phyloP scores from a whole-genome alignment of 1,140 invertebrate genomes.

The Atta texana region DNA sequence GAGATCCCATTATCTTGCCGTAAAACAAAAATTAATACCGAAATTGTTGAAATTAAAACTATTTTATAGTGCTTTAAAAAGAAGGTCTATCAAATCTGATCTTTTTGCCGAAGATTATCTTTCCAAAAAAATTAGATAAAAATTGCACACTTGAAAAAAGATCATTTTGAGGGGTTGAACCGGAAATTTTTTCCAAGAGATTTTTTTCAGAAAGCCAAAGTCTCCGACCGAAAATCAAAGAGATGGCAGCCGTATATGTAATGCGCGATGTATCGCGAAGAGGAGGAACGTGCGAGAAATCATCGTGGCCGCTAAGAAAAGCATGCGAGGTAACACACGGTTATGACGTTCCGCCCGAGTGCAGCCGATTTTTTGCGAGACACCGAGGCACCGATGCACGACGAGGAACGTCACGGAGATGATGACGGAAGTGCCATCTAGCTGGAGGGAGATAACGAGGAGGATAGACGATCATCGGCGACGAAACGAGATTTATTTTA shows the following conservation, averaged over 20 bases:
- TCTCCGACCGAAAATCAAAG: no score
- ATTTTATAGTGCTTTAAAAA: no score
- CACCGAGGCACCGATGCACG: slow-evolving; percentile 67
- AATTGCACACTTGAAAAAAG: no score
- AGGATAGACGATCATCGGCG: slow-evolving; percentile 25
- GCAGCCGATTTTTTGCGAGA: slow-evolving; percentile 69
- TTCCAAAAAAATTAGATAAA: no score
- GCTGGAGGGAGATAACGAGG: slow-evolving; percentile 20
- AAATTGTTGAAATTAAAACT: no score
- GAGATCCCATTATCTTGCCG: no score
- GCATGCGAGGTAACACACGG: slow-evolving; percentile 49
- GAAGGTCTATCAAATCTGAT: no score
- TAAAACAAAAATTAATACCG: no score
- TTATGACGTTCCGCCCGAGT: slow-evolving; percentile 73
- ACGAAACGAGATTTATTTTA: slow-evolving; percentile 69
- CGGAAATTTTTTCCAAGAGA: no score
- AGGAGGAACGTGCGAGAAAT: slow-evolving; percentile 54
- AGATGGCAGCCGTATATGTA: neutral
- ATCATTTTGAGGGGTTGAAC: no score
- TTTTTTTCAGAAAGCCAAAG: no score
- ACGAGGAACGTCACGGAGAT: slow-evolving; percentile 67
- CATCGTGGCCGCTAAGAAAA: slow-evolving; percentile 49
- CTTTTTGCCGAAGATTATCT: no score
- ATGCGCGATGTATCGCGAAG: slow-evolving; percentile 36
- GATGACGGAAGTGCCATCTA: slow-evolving; percentile 71